Percentiles rank a stretch among this genome's conserved stretches.
phyloP scores from a whole-genome alignment of 2,113 vertebrate genomes.

The Tylochromis polylepis region DNA sequence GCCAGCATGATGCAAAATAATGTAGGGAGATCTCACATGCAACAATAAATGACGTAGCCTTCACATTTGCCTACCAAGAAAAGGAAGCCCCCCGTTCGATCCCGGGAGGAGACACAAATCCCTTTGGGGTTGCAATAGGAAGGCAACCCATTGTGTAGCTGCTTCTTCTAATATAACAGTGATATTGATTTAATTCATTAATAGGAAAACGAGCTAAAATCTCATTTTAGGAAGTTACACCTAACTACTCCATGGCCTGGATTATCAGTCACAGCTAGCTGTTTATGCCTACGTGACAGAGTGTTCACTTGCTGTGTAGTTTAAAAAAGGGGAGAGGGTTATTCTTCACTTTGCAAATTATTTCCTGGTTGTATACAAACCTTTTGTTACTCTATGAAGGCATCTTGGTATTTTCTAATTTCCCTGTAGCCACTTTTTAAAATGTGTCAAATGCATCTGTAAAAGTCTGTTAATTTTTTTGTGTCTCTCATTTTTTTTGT shows the following conservation, averaged over 20 bases:
- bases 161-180: background rate
- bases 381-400: background rate
- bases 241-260: background rate
- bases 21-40: background rate
- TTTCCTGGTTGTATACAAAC: background rate
- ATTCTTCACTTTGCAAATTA: background rate
- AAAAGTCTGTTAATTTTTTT: background rate
- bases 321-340: background rate
- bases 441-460: background rate
- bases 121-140: background rate
- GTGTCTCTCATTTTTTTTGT: background rate
- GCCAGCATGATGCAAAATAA: background rate
- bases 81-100: background rate
- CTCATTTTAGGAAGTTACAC: background rate
- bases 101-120: rapidly evolving
- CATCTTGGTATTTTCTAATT: background rate
- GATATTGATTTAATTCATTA: background rate
- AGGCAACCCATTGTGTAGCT: background rate
- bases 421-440: background rate
- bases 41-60: background rate
- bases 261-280: background rate
- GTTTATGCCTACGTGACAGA: background rate
- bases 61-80: background rate
- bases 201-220: background rate
- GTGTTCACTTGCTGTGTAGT: background rate